These are phyloP conservation scores for Timema podura DNA, from an alignment of 2,888 invertebrate genomes.

Conservation along the genomic window DNA sequence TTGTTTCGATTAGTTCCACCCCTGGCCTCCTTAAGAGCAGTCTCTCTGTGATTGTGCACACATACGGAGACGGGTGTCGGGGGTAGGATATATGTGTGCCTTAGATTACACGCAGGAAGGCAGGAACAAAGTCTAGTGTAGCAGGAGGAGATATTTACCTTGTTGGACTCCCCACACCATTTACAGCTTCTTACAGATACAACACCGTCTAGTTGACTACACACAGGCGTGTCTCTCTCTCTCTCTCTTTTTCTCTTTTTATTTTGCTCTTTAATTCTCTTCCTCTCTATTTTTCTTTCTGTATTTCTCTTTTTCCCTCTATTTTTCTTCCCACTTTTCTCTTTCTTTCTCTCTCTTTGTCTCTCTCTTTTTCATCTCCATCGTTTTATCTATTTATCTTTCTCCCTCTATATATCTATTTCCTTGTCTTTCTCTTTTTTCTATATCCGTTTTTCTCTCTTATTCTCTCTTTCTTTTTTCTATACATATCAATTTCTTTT, in stretches of 20 bases:
- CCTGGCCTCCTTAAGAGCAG: no score
- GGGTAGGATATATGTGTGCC: no score
- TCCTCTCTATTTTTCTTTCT: not conserved
- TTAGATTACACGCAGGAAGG: no score
- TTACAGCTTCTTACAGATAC: no score
- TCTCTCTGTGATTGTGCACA: no score
- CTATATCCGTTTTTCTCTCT: not conserved
- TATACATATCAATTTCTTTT: not conserved
- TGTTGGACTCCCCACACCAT: no score
- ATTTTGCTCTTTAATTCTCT: not conserved
- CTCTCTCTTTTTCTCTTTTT: not conserved
- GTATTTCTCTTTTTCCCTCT: not conserved
- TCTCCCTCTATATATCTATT: not conserved
- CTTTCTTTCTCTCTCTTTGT: not conserved
- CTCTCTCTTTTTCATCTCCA: not conserved
- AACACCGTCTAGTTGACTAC: no score
- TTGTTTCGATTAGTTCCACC: no score
- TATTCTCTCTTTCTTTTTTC: not conserved
- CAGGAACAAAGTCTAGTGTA: no score
- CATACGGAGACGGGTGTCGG: no score
- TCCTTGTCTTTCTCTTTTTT: not conserved
- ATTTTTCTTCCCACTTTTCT: not conserved
- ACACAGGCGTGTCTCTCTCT: not conserved
- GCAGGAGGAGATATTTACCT: no score
- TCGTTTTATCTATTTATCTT: not conserved